Evolutionary conservation across 2,113 vertebrate species (phyloP), one percentile per base, ranked within the genome.

Genomic region (Coturnix japonica): DNA sequence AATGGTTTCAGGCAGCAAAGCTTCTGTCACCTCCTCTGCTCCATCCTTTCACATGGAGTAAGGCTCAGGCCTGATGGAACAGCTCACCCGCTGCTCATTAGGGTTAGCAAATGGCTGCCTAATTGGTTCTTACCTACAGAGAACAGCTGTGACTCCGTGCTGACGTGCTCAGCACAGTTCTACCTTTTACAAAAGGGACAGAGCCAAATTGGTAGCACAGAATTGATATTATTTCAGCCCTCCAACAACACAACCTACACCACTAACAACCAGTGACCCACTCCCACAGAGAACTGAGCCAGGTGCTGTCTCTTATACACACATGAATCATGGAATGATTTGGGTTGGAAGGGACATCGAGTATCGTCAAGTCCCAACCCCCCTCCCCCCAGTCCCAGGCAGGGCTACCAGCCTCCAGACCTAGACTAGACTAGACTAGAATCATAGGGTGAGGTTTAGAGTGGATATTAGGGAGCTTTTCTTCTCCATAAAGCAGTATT

Each of bases 221-320:
- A 53, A 53, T 30, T 26, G 26, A 26, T 37, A 7, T 37, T 37
- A 37, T 37, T 43, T 18, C 69, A 26, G 59, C 17, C 59, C 56
- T 90, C 83, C 44, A 57, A 88, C 9, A 66, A 88, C 86, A 77
- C 86, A 5, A 77, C 57, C 81, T 71, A 30, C 70, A 83, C 28
- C 92, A 66, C 67, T 89, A 76, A 73, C 76, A 90, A 86, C 89
- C 92, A 60, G 65, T 77, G 86, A 93, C 77, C 91, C 76, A 88
- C 69, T 85, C 67, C 51, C 70, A 41, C 19, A 6, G 53, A 22
- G 54, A 78, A 63, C 18, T 1, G 20, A 79, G 82, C 76, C 49
- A 9, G 75, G n/a, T 35, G 0, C 79, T 44, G 33, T 3, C 85
- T 79, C 61, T 90, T 44, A 8, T 35, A 49, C 22, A 12, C 47